These are phyloP conservation scores for Chelmon rostratus DNA, from an alignment of 2,797 vertebrate genomes.

Conservation along the genomic window DNA sequence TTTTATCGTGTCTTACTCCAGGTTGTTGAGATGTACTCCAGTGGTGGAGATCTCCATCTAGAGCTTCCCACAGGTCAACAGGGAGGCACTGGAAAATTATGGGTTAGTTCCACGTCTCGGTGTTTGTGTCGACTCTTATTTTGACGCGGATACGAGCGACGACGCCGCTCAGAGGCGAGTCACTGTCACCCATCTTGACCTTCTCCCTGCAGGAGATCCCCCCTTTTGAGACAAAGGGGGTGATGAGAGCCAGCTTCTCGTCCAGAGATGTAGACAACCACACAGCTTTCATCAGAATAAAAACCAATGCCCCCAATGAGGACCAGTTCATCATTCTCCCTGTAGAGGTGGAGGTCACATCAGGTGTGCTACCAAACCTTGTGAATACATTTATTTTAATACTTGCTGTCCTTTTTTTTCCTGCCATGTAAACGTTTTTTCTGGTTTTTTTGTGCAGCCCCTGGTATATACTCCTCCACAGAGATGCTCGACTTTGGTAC, in stretches of 20 bases:
- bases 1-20: slow-evolving; percentile 67
- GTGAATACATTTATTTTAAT: neutral
- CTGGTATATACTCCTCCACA: slow-evolving; percentile 98
- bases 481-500: slow-evolving; percentile 99
- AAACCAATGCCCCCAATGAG: slow-evolving; percentile 94
- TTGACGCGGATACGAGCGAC: neutral
- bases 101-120: slow-evolving; percentile 86
- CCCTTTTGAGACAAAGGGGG: slow-evolving; percentile 98
- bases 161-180: neutral
- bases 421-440: neutral
- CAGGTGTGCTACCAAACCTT: slow-evolving; percentile 85
- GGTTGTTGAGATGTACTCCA: slow-evolving; percentile 99
- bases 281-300: slow-evolving; percentile 98
- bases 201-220: slow-evolving; percentile 91
- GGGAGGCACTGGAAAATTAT: slow-evolving; percentile 94
- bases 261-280: slow-evolving; percentile 99
- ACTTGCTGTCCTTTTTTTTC: neutral
- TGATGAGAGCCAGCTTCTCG: slow-evolving; percentile 99
- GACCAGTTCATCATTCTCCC: slow-evolving; percentile 98
- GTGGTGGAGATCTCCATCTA: slow-evolving; percentile 97
- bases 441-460: slow-evolving; percentile 83
- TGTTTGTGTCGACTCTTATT: neutral
- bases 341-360: slow-evolving; percentile 98
- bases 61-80: slow-evolving; percentile 98
- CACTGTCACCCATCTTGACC: slow-evolving; percentile 16